phyloP scores from a whole-genome alignment of 2,888 invertebrate species.

The Troides oblongomaculatus region DNA sequence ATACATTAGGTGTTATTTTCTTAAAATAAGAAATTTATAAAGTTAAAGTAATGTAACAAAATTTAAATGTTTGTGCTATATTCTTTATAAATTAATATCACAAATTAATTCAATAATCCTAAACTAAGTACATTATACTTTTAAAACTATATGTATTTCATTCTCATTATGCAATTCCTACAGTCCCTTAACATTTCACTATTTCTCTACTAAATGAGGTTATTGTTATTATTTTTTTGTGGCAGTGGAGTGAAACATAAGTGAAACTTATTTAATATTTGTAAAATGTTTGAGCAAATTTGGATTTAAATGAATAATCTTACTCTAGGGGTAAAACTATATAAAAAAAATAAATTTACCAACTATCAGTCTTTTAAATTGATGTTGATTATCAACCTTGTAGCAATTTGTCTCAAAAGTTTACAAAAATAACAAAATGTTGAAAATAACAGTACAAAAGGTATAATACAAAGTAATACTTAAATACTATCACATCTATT shows the following conservation, averaged over 20 bases:
- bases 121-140: conserved; percentile 10
- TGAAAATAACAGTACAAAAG: conserved; percentile 34
- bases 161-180: conserved; percentile 42
- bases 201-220: conserved; percentile 34
- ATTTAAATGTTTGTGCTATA: conserved; percentile 18
- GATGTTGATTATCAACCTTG: conserved; percentile 78
- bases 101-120: conserved; percentile 14
- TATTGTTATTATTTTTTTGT: conserved; percentile 36
- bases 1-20: conserved; percentile 17
- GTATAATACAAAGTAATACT: conserved; percentile 31
- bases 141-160: conserved; percentile 17
- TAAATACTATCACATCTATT: conserved; percentile 59
- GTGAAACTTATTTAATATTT: conserved; percentile 44
- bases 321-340: conserved; percentile 79
- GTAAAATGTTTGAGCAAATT: conserved; percentile 73
- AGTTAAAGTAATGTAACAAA: background rate
- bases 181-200: conserved; percentile 33
- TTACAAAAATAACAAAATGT: conserved; percentile 60
- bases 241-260: conserved; percentile 60
- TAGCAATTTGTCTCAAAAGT: conserved; percentile 78
- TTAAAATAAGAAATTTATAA: conserved; percentile 3
- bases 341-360: conserved; percentile 76
- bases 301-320: conserved; percentile 73
- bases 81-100: conserved; percentile 15
- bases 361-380: conserved; percentile 82